Evolutionary conservation across 2,113 vertebrate species (phyloP), one percentile per base, ranked within the genome.

Genomic region (Menidia beryllina): DNA sequence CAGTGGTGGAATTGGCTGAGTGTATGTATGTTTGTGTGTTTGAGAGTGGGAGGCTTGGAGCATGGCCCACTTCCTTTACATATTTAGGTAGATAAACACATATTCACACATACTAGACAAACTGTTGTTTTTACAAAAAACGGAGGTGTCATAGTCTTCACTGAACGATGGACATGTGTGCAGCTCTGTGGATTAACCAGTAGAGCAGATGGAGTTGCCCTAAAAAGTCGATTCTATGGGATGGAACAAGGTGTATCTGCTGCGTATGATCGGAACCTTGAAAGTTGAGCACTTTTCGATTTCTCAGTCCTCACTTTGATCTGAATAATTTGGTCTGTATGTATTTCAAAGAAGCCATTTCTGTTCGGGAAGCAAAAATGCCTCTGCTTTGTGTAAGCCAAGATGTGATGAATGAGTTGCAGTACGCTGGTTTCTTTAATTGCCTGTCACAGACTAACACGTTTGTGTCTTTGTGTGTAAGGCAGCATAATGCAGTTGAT

Each of bases 31-130:
- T 72, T n/a, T n/a, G 62, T 69, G 69, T 74, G 68, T 63, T 50
- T 19, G 36, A 47, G 43, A 55, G 74, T 36, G 52, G 52, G 67
- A 79, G 72, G 64, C 55, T 72, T 85, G 79, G 81, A 80, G 25
- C 15, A 9, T 20, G 34, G 58, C 82, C 80, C 53, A 57, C 43
- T 53, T n/a, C 74, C 38, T 60, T 66, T 41, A 70, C 60, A 86
- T 66, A 78, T 80, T 73, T 69, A 26, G 65, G 74, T 63, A 58
- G 60, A 82, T 86, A 85, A 85, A 76, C 62, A 66, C 75, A 85
- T 78, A 36, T 83, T 78, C 56, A 67, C 64, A 54, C 73, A 82
- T 4, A 43, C 7, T 65, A 49, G 53, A 60, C 63, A 41, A 39
- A 58, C 21, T 69, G 62, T 55, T 17, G 25, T 48, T 74, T 52